Conservation (phyloP, 2,113 vertebrate genomes). For the Sminthopsis crassicaudata region DNA sequence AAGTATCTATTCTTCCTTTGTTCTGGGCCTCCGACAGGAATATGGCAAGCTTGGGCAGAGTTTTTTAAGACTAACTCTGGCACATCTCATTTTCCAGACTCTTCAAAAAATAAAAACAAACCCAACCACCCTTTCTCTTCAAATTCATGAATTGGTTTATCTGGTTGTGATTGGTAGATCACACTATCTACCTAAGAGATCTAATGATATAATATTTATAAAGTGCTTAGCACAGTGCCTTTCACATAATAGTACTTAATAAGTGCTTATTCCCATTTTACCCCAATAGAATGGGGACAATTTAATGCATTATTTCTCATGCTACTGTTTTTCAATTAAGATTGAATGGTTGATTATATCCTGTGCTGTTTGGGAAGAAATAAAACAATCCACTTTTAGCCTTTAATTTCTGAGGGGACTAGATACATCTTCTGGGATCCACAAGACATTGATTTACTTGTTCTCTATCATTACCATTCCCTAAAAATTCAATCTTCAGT, state of each 20-base stretch:
- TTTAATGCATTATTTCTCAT: neutral
- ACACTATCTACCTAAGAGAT: rapidly evolving
- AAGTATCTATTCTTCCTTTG: neutral
- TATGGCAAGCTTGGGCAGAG: neutral
- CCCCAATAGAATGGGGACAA: neutral
- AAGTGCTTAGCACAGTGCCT: neutral
- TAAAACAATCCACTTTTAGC: neutral
- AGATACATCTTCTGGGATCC: neutral
- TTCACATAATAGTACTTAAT: neutral
- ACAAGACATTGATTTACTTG: neutral
- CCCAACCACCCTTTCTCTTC: neutral
- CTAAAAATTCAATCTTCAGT: neutral
- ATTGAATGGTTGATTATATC: neutral
- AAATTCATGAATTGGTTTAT: rapidly evolving
- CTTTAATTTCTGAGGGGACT: neutral
- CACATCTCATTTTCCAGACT: neutral
- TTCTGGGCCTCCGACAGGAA: neutral
- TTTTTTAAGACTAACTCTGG: neutral
- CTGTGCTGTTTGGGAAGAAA: neutral
- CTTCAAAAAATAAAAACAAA: neutral
- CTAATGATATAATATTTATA: neutral
- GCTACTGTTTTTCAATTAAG: neutral
- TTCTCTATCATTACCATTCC: neutral
- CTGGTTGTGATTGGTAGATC: no score
- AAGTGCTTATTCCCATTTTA: neutral